Percentiles rank a stretch among this genome's conserved stretches.
These are phyloP conservation scores for Pyxicephalus adspersus DNA, from an alignment of 2,113 vertebrate genomes.

Conservation along the genomic window DNA sequence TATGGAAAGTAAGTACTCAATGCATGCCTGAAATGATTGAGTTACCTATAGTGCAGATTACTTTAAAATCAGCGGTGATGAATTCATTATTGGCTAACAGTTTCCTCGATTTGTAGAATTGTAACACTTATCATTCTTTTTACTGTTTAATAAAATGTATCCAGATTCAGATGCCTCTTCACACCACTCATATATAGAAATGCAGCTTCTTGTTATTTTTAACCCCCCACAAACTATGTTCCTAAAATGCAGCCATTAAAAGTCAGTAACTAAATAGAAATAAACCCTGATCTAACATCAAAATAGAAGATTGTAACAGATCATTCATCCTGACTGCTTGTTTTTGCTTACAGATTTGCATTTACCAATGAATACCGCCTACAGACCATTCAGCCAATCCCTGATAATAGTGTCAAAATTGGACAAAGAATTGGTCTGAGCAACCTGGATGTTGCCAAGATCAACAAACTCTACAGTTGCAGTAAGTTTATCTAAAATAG, in stretches of 20 bases:
- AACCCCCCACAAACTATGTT: too few species aligned
- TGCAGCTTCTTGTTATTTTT: background rate
- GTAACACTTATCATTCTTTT: too few species aligned
- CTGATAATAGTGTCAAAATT: slow-evolving; percentile 61
- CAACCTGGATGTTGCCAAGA: slow-evolving; percentile 68
- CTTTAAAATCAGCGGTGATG: too few species aligned
- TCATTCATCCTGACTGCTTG: background rate
- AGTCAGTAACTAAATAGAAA: too few species aligned
- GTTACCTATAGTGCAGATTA: background rate
- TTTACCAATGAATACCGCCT: slow-evolving; percentile 62
- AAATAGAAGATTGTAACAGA: too few species aligned
- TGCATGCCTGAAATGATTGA: background rate
- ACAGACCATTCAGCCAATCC: slow-evolving; percentile 67
- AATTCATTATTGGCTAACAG: too few species aligned
- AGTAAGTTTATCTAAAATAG: slow-evolving; percentile 62
- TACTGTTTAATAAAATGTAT: too few species aligned
- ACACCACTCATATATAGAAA: too few species aligned
- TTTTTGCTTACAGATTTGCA: slow-evolving; percentile 62
- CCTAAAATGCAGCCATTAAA: too few species aligned
- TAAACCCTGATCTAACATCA: background rate
- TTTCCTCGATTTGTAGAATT: too few species aligned
- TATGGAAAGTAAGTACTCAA: slow-evolving; percentile 65
- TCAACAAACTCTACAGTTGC: slow-evolving; percentile 72
- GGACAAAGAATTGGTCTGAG: slow-evolving; percentile 70
- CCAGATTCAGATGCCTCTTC: background rate